A percentile compares a stretch with the other conserved stretches of the same genome.
phyloP scores from a whole-genome alignment of 2,113 vertebrate species.

The Prolemur simus region DNA sequence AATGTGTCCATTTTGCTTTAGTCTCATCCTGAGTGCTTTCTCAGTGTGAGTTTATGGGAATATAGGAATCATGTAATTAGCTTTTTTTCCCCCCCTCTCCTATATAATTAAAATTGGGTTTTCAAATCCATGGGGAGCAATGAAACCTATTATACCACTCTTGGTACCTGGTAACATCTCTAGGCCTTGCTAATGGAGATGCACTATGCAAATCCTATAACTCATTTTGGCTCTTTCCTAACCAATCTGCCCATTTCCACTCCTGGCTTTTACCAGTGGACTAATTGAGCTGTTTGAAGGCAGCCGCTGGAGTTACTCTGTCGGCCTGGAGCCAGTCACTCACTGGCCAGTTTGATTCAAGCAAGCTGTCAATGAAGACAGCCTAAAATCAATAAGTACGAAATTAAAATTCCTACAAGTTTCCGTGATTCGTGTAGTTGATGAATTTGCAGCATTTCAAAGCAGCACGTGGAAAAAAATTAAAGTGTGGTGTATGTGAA shows the following conservation, averaged over 20 bases:
- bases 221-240: neutral
- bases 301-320: neutral
- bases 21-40: neutral
- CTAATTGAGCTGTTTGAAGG: neutral
- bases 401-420: neutral
- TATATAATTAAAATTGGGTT: conserved; percentile 19
- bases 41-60: conserved; percentile 7
- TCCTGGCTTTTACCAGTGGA: neutral
- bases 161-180: neutral
- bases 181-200: neutral
- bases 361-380: neutral
- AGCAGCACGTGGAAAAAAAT: neutral
- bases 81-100: neutral
- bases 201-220: neutral
- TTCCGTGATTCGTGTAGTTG: neutral
- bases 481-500: neutral
- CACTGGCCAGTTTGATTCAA: neutral
- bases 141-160: neutral
- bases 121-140: neutral
- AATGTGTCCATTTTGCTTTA: neutral
- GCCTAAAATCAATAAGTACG: neutral
- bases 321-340: neutral
- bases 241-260: neutral
- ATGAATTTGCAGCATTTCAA: neutral
- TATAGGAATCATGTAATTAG: conserved; percentile 17